phyloP scores from a whole-genome alignment of 2,797 vertebrate genomes.

The Chrosomus eos region DNA sequence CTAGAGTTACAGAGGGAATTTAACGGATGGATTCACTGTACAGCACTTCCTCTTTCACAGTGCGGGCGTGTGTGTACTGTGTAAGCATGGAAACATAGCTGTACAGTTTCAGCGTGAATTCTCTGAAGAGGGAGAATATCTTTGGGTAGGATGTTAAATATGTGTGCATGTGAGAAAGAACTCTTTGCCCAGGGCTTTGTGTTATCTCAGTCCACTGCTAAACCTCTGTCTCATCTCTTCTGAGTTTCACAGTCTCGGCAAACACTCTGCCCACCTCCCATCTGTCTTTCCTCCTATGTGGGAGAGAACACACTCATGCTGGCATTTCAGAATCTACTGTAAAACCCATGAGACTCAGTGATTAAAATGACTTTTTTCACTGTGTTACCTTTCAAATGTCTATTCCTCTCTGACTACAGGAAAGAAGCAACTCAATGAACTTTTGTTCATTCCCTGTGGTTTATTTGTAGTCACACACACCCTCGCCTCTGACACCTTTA shows the following conservation, averaged over 20 bases:
- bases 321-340: constrained; percentile 17
- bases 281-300: constrained; percentile 26
- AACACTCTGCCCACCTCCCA: constrained; percentile 24
- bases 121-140: not conserved
- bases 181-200: constrained; percentile 15
- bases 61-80: not conserved
- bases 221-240: constrained; percentile 44
- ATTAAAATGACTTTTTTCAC: constrained; percentile 13
- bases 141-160: constrained; percentile 5
- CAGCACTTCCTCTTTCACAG: not conserved
- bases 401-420: not conserved
- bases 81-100: constrained; percentile 3
- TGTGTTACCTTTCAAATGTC: not conserved
- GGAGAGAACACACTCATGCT: constrained; percentile 20
- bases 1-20: not conserved
- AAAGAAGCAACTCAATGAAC: not conserved
- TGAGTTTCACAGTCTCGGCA: constrained; percentile 24
- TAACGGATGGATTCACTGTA: not conserved
- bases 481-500: not conserved
- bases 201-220: constrained; percentile 41
- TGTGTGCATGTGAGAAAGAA: constrained; percentile 11
- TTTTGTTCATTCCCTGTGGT: constrained; percentile 11
- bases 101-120: not conserved
- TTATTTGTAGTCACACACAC: constrained; percentile 2
- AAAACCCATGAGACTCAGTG: constrained; percentile 9